phyloP scores from a whole-genome alignment of 1,140 invertebrate genomes.

The Kradibia gibbosae region DNA sequence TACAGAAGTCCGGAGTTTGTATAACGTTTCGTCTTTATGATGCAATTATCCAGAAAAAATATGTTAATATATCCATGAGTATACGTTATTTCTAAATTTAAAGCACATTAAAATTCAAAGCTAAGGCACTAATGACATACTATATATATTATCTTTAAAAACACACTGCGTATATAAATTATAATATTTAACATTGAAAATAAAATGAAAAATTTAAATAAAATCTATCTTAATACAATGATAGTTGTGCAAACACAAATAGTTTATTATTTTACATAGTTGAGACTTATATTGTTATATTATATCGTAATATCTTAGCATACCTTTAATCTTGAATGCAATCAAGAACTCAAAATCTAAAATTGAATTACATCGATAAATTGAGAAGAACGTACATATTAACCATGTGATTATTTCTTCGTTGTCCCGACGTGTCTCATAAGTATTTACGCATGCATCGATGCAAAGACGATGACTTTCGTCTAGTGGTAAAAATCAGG shows the following conservation, averaged over 20 bases:
- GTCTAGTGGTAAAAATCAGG: slow-evolving; percentile 24
- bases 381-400: neutral
- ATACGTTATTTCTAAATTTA: neutral
- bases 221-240: neutral
- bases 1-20: neutral
- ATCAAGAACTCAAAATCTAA: neutral
- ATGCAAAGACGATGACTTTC: neutral
- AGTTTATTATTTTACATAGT: neutral
- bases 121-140: too few species aligned
- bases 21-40: neutral
- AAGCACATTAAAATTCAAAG: neutral
- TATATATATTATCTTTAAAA: neutral
- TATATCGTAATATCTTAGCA: neutral
- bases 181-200: neutral
- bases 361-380: neutral
- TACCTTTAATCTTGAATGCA: neutral
- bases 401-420: slow-evolving; percentile 11
- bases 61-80: neutral
- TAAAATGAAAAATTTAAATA: neutral
- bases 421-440: neutral
- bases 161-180: neutral
- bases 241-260: neutral
- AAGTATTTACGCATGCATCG: neutral
- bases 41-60: neutral
- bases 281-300: neutral